Evolutionary conservation across 2,797 vertebrate species (phyloP).

Genomic region (Perodicticus potto): DNA sequence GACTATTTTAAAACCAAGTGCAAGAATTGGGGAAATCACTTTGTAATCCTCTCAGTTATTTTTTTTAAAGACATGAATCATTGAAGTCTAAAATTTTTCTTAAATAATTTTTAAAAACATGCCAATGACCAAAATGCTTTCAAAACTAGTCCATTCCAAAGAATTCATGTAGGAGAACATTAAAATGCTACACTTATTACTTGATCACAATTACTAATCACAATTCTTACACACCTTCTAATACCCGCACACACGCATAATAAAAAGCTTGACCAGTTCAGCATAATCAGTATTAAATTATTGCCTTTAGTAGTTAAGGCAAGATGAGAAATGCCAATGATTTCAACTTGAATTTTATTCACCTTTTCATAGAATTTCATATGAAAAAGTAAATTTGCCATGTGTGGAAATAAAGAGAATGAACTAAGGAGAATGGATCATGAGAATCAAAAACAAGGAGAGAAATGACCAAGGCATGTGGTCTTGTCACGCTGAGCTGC

Average conservation of each 20-base stretch:
- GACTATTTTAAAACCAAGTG: background rate
- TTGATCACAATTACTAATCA: slow-evolving; percentile 29
- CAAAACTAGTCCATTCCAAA: background rate
- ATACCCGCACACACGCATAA: background rate
- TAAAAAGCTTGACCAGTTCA: background rate
- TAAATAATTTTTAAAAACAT: background rate
- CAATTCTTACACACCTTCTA: background rate
- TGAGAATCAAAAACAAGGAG: background rate
- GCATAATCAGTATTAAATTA: background rate
- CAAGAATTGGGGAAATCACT: background rate
- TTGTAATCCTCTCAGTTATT: background rate
- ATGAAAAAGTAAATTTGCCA: background rate
- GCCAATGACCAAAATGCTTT: background rate
- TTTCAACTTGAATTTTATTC: background rate
- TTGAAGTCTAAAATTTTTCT: background rate
- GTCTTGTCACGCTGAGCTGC: background rate
- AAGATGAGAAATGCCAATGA: background rate
- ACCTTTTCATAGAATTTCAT: background rate
- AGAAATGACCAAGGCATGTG: background rate
- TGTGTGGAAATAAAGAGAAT: background rate
- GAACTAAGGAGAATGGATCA: background rate
- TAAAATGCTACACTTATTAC: background rate
- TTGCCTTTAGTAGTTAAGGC: background rate
- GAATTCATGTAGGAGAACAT: background rate
- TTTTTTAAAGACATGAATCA: background rate